Conservation (phyloP, 2,113 vertebrate species). For the Sterna hirundo region DNA sequence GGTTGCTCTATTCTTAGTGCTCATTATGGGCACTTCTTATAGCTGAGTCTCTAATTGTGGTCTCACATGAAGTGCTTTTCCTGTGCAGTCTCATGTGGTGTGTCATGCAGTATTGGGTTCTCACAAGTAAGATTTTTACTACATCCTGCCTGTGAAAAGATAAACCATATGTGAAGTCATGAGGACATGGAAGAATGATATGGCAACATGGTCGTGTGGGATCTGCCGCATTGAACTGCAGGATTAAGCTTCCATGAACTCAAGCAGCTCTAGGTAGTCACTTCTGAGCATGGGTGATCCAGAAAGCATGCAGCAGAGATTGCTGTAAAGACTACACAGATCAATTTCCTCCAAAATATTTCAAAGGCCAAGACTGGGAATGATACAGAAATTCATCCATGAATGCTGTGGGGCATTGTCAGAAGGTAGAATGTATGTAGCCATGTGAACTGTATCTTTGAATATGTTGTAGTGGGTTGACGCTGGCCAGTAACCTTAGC, state of each 20-base stretch:
- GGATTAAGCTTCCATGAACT: neutral
- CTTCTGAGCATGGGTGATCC: neutral
- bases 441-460: neutral
- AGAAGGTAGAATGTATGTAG: neutral
- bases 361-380: neutral
- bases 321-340: neutral
- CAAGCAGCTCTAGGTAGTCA: neutral
- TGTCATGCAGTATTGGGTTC: neutral
- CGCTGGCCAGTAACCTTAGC: neutral
- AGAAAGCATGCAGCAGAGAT: neutral
- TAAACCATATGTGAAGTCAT: neutral
- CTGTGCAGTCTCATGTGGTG: neutral
- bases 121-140: neutral
- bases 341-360: neutral
- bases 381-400: neutral
- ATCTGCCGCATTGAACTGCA: neutral
- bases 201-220: neutral
- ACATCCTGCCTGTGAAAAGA: neutral
- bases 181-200: neutral
- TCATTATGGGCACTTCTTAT: neutral
- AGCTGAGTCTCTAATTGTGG: neutral
- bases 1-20: slow-evolving; percentile 29
- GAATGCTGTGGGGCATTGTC: neutral
- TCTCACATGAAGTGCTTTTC: neutral
- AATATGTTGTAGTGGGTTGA: neutral